Evolutionary conservation across 2,888 invertebrate species (phyloP), one percentile per base, ranked within the genome.

Genomic region (Myopa testacea): DNA sequence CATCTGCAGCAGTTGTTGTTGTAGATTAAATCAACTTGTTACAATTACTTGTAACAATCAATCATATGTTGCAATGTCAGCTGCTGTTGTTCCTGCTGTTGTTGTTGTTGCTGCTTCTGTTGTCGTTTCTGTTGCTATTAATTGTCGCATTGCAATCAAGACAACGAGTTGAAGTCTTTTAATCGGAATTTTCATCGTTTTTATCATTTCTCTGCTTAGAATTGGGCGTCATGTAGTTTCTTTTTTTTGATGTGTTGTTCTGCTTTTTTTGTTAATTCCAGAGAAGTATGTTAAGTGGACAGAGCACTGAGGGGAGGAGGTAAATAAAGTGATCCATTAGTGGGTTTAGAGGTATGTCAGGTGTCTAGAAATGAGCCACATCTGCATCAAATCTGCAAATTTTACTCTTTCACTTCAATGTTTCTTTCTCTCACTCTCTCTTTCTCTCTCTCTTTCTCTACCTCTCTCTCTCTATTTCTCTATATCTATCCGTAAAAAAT

Each of bases 221-320:
- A 45, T 45, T 45, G 2, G 26, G 26, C 26, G 26, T 2, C 26
- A 26, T 26, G 26, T 10, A 3, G 45, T 45, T 45, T 45, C 1
- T 1, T 45, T 10, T 45, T 45, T 45, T 45, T 72, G n/a, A n/a
- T 38, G 38, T 6, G n/a, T 19, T 19, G 69, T 60, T 14, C 26
- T 60, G 45, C 45, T 45, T 68, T 60, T 52, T 60, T 69, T 58
- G 58, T 68, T 75, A 75, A 75, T 68, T 68, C 68, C 67, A 68
- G 52, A 40, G 6, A 52, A 62, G 68, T 40, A 75, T 26, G 26
- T 26, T 26, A 2, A 26, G 26, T 1, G 1, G 26, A 26, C 26
- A 26, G 26, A 26, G 26, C 1, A 26, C 26, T 26, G 26, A 26
- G 26, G 26, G 26, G 26, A 26, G 26, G 26, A 26, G 26, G 26